Conservation (phyloP, 2,797 vertebrate species). For the Peromyscus attwateri region DNA sequence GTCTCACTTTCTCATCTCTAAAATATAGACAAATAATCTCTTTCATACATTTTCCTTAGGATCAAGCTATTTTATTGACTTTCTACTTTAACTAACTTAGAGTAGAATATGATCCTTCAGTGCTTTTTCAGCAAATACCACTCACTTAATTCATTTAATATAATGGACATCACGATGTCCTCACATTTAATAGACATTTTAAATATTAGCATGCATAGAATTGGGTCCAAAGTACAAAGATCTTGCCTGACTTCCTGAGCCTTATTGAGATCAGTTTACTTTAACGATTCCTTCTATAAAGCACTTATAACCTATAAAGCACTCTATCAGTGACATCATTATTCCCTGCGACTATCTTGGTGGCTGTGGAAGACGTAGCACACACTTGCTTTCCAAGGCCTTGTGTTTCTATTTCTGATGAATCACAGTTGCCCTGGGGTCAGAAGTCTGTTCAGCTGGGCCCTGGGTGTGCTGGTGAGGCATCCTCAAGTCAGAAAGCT, state of each 20-base stretch:
- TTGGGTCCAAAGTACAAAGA: background rate
- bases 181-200: constrained; percentile 37
- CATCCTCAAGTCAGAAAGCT: constrained; percentile 10
- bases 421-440: background rate
- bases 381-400: background rate
- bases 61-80: constrained; percentile 1
- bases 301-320: background rate
- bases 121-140: constrained; percentile 39
- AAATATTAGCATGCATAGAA: background rate
- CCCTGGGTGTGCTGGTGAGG: background rate
- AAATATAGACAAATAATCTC: background rate
- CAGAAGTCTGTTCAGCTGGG: background rate
- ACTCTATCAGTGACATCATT: background rate
- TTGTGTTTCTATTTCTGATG: background rate
- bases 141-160: background rate
- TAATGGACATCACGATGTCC: constrained; percentile 6
- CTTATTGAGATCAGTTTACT: background rate
- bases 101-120: background rate
- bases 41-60: constrained; percentile 16
- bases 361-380: background rate
- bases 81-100: constrained; percentile 38
- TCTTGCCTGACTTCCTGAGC: background rate
- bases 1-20: background rate
- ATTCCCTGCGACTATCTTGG: background rate
- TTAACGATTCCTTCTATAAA: background rate